phyloP scores from a whole-genome alignment of 2,888 invertebrate species.

The Eulithis prunata region DNA sequence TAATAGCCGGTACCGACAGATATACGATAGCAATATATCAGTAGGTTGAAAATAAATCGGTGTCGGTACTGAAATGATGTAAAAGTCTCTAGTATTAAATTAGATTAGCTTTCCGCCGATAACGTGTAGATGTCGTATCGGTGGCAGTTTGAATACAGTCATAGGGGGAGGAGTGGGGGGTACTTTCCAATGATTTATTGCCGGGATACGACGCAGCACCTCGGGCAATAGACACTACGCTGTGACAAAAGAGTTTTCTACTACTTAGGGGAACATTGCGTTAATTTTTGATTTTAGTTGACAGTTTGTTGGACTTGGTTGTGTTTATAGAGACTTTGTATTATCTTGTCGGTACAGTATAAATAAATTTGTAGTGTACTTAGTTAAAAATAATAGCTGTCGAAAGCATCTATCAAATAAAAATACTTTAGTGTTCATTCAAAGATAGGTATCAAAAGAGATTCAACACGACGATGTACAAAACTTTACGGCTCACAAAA shows the following conservation, averaged over 20 bases:
- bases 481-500: conserved; percentile 29
- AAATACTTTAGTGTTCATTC: background rate
- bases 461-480: conserved; percentile 18
- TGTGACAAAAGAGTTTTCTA: conserved; percentile 39
- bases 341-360: no score
- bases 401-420: background rate
- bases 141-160: no score
- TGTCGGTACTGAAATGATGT: no score
- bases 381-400: no score
- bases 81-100: no score
- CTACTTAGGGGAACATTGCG: conserved; percentile 5
- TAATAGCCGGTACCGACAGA: no score
- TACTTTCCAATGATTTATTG: conserved; percentile 57
- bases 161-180: conserved; percentile 12
- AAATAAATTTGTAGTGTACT: no score
- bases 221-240: conserved; percentile 37
- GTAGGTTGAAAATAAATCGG: no score
- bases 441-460: conserved; percentile 20
- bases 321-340: background rate
- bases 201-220: conserved; percentile 45
- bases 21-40: no score
- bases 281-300: conserved; percentile 28
- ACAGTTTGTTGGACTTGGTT: background rate
- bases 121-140: no score
- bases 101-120: no score